Percentiles rank a stretch among this genome's conserved stretches.
Conservation (phyloP, 2,113 vertebrate genomes). For the Salminus brasiliensis region DNA sequence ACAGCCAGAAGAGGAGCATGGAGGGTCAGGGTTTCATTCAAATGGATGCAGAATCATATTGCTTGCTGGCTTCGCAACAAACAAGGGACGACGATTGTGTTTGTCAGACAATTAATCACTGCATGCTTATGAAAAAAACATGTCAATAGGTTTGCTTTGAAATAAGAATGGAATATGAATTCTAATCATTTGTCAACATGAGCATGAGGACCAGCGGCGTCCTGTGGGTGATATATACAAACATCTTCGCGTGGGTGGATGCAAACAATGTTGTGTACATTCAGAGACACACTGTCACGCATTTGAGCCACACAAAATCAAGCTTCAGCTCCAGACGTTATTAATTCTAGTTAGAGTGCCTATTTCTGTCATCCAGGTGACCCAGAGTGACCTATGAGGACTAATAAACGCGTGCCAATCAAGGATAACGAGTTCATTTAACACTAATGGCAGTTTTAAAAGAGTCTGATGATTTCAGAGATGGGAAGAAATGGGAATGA, state of each 20-base stretch:
- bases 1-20: background rate
- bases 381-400: conserved; percentile 3
- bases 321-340: conserved; percentile 41
- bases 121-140: conserved; percentile 5
- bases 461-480: conserved; percentile 47
- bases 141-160: conserved; percentile 8
- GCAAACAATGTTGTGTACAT: background rate
- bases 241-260: background rate
- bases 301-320: background rate
- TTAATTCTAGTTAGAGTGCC: conserved; percentile 53
- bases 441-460: conserved; percentile 62
- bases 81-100: conserved; percentile 8
- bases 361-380: conserved; percentile 6
- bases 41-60: conserved; percentile 17
- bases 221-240: background rate
- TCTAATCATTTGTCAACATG: background rate
- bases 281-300: background rate
- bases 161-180: conserved; percentile 11
- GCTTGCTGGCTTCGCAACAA: background rate
- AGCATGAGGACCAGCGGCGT: background rate
- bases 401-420: conserved; percentile 35
- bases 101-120: conserved; percentile 12
- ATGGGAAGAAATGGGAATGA: background rate
- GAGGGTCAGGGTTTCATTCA: conserved; percentile 27
- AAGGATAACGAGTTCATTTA: conserved; percentile 61